A percentile compares a stretch with the other conserved stretches of the same genome.
Conservation (phyloP, 2,797 vertebrate species). For the Bufotes viridis region DNA sequence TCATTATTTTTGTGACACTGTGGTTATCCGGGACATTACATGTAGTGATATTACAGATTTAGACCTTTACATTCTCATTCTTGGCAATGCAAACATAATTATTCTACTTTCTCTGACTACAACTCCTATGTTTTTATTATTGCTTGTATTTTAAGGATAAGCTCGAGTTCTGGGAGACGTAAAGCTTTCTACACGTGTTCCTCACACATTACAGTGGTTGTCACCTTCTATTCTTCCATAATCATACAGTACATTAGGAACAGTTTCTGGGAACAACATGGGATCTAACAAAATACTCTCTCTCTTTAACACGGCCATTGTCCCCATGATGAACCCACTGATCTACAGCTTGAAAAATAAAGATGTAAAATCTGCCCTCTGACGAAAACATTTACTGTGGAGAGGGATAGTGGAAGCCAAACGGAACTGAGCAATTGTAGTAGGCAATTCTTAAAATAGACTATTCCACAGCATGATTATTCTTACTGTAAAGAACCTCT, state of each 20-base stretch:
- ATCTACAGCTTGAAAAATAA: slow-evolving; percentile 9
- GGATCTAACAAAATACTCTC: background rate
- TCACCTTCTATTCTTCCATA: background rate
- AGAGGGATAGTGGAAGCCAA: too few species aligned
- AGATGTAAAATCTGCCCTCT: background rate
- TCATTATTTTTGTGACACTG: too few species aligned
- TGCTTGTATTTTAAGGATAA: background rate
- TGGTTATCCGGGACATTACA: too few species aligned
- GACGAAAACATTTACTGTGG: background rate
- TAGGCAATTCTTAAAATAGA: too few species aligned
- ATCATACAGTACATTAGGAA: background rate
- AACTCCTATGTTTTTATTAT: background rate
- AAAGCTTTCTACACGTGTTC: background rate
- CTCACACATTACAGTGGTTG: background rate
- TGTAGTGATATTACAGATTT: too few species aligned
- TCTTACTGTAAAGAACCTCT: too few species aligned
- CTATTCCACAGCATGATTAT: too few species aligned
- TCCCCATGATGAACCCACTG: background rate
- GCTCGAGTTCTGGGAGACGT: background rate
- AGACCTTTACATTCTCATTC: background rate
- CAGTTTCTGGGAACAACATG: background rate
- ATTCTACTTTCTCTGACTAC: background rate
- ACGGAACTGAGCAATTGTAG: too few species aligned
- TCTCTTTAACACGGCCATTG: background rate
- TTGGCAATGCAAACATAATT: background rate